phyloP scores from a whole-genome alignment of 92 coral and sea anemone genomes.

The Bergia sp. region DNA sequence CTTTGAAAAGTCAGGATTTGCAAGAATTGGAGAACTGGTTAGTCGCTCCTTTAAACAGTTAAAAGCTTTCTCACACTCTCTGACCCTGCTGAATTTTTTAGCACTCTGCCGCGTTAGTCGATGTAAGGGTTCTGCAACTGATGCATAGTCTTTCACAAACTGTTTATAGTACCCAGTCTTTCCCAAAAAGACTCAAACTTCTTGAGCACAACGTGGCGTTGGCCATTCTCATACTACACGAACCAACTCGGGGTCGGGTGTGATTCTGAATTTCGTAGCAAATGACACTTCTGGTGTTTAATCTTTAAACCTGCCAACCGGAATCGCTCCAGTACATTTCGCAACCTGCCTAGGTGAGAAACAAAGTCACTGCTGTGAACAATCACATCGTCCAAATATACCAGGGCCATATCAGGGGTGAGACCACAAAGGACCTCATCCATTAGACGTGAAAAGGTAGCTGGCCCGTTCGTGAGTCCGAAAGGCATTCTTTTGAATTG shows the following conservation, averaged over 20 bases:
- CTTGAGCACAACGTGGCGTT: background rate
- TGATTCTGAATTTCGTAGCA: background rate
- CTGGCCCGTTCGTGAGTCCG: constrained; percentile 10
- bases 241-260: background rate
- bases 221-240: constrained; percentile 22
- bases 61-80: background rate
- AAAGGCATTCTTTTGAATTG: constrained; percentile 17
- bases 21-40: constrained; percentile 11
- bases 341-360: background rate
- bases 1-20: background rate
- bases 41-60: background rate
- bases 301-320: constrained; percentile 7
- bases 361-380: constrained; percentile 7
- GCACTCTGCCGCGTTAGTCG: background rate
- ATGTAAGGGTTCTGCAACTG: constrained; percentile 3
- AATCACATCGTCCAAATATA: constrained; percentile 16
- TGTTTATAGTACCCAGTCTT: constrained; percentile 33
- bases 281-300: background rate
- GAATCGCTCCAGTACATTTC: constrained; percentile 4
- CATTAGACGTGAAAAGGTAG: constrained; percentile 10
- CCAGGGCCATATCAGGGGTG: constrained; percentile 31
- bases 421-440: constrained; percentile 1
- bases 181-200: constrained; percentile 9
- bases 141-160: constrained; percentile 24
- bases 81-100: background rate